Conservation (phyloP, 2,888 invertebrate species). For the Schizotus pectinicornis region DNA sequence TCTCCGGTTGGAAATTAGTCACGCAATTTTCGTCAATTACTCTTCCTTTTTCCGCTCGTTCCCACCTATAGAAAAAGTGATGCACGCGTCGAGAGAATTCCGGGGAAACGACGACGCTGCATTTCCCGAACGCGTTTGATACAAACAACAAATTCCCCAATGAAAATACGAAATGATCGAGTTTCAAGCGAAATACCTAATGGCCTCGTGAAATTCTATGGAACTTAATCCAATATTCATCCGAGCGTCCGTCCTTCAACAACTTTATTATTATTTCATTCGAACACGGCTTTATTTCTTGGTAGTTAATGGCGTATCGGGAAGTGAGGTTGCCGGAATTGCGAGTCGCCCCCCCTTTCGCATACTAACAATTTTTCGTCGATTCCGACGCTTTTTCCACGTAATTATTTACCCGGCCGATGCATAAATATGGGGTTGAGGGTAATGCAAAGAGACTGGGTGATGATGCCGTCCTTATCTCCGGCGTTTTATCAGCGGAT, state of each 20-base stretch:
- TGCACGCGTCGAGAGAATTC: not conserved
- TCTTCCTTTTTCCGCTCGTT: not conserved
- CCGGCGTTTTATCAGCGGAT: conserved; percentile 28
- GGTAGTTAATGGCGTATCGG: not conserved
- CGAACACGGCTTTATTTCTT: not conserved
- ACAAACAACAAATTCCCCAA: not conserved
- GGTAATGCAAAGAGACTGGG: too few species aligned
- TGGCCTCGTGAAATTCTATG: conserved; percentile 3
- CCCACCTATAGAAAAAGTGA: not conserved
- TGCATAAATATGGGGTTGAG: too few species aligned
- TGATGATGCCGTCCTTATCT: conserved; percentile 28
- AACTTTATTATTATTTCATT: conserved; percentile 1
- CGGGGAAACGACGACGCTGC: not conserved
- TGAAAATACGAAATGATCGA: not conserved
- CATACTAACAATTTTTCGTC: too few species aligned
- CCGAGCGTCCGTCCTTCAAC: not conserved
- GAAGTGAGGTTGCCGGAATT: not conserved
- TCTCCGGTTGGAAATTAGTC: conserved; percentile 1
- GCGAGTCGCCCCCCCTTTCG: too few species aligned
- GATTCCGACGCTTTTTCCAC: too few species aligned
- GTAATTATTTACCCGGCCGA: too few species aligned
- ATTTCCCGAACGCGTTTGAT: not conserved
- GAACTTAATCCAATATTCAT: conserved; percentile 1
- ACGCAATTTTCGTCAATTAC: conserved; percentile 1
- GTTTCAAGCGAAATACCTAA: conserved; percentile 1